Conservation (phyloP, 2,888 invertebrate genomes). For the Calameuta filiformis region DNA sequence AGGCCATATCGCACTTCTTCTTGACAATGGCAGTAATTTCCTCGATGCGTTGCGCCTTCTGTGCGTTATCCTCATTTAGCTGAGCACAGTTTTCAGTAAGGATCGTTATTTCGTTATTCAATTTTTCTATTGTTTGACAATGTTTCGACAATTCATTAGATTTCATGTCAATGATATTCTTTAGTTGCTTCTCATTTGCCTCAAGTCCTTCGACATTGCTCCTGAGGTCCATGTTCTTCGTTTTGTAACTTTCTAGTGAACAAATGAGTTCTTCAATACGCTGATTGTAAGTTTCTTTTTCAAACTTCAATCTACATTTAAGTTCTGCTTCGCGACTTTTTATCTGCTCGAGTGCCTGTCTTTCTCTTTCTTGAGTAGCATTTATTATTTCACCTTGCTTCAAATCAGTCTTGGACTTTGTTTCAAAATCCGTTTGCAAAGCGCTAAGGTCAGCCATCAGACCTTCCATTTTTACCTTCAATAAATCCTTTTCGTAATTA, state of each 20-base stretch:
- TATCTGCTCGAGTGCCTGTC: slow-evolving; percentile 34
- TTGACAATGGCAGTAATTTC: slow-evolving; percentile 51
- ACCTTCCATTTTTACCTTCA: slow-evolving; percentile 42
- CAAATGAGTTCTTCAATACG: slow-evolving; percentile 41
- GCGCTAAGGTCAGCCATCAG: slow-evolving; percentile 47
- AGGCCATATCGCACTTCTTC: slow-evolving; percentile 54
- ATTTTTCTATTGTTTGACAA: slow-evolving; percentile 59
- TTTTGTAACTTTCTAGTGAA: slow-evolving; percentile 43
- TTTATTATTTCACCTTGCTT: slow-evolving; percentile 35
- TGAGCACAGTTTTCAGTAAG: slow-evolving; percentile 59
- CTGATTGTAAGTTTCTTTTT: slow-evolving; percentile 41
- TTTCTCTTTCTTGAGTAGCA: slow-evolving; percentile 49
- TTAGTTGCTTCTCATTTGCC: slow-evolving; percentile 52
- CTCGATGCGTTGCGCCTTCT: slow-evolving; percentile 60
- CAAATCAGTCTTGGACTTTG: slow-evolving; percentile 21
- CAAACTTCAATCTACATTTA: slow-evolving; percentile 37
- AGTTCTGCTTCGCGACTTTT: slow-evolving; percentile 47
- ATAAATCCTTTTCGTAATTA: slow-evolving; percentile 45
- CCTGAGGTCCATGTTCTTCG: slow-evolving; percentile 46
- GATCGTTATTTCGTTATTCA: slow-evolving; percentile 64
- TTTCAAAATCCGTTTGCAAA: slow-evolving; percentile 47
- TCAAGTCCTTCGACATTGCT: slow-evolving; percentile 49
- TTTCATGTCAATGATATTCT: slow-evolving; percentile 54
- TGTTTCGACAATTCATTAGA: slow-evolving; percentile 59
- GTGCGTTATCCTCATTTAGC: slow-evolving; percentile 60